phyloP scores from a whole-genome alignment of 2,888 invertebrate genomes.

The Lumbricus terrestris region DNA sequence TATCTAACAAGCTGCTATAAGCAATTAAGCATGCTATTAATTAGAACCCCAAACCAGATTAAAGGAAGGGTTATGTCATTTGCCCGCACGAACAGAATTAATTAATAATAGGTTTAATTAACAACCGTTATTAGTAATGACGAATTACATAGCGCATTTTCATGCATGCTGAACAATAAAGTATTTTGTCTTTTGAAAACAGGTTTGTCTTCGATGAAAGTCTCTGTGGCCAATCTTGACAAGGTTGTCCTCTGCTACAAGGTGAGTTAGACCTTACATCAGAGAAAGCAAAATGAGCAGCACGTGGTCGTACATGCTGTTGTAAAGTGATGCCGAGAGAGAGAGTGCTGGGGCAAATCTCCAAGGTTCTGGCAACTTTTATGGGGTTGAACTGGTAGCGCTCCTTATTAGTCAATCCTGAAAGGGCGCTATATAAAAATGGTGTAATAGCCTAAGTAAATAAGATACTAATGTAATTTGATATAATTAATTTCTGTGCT shows the following conservation, averaged over 20 bases:
- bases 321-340: no score
- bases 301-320: no score
- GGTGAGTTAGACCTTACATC: constrained; percentile 30
- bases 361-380: no score
- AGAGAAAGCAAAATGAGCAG: no score
- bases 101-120: neutral
- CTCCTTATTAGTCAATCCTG: no score
- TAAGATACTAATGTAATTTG: no score
- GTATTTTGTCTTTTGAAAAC: neutral
- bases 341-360: no score
- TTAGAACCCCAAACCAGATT: neutral
- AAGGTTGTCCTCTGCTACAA: constrained; percentile 38
- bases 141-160: neutral
- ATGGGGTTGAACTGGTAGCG: no score
- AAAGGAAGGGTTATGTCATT: no score
- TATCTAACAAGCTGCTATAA: neutral
- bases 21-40: neutral
- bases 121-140: neutral
- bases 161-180: neutral
- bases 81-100: neutral
- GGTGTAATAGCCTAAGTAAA: no score
- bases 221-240: constrained; percentile 36
- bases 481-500: no score
- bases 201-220: constrained; percentile 30
- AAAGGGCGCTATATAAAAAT: no score